phyloP scores from a whole-genome alignment of 2,888 invertebrate species.

The Brassicogethes aeneus region DNA sequence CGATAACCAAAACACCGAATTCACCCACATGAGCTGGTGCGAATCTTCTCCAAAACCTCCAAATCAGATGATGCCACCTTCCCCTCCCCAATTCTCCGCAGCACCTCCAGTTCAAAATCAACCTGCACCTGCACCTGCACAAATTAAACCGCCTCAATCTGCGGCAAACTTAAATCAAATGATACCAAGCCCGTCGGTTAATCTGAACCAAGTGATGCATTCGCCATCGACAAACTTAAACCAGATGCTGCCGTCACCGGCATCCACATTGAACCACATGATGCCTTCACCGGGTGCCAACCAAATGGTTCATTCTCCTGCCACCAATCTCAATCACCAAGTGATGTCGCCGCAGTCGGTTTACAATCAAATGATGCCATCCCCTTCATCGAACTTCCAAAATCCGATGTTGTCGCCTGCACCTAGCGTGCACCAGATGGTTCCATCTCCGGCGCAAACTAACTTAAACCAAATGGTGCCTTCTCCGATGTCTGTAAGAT shows the following conservation, averaged over 20 bases:
- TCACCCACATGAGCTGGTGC: constrained; percentile 37
- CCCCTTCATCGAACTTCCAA: constrained; percentile 24
- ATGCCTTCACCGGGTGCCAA: constrained; percentile 20
- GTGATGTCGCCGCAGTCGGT: constrained; percentile 15
- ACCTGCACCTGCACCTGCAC: constrained; percentile 24
- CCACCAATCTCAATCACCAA: constrained; percentile 22
- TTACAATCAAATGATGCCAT: constrained; percentile 23
- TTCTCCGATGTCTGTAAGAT: constrained; percentile 24
- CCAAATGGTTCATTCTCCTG: constrained; percentile 22
- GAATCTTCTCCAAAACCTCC: constrained; percentile 34
- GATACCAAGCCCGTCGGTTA: constrained; percentile 22
- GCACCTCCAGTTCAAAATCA: constrained; percentile 22
- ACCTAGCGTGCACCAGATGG: constrained; percentile 16
- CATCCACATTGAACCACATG: constrained; percentile 23
- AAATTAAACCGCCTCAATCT: constrained; percentile 15
- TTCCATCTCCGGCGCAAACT: constrained; percentile 13
- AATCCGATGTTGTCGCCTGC: constrained; percentile 24
- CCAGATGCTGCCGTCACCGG: constrained; percentile 20
- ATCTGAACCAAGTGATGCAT: constrained; percentile 26
- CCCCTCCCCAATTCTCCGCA: background rate
- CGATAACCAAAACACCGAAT: constrained; percentile 34
- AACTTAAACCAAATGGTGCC: constrained; percentile 20
- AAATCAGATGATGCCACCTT: constrained; percentile 24
- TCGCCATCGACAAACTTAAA: constrained; percentile 22
- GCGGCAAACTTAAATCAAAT: constrained; percentile 20